Evolutionary conservation across 2,888 invertebrate species (phyloP), one percentile per base, ranked within the genome.

Genomic region (Epinotia bilunana): DNA sequence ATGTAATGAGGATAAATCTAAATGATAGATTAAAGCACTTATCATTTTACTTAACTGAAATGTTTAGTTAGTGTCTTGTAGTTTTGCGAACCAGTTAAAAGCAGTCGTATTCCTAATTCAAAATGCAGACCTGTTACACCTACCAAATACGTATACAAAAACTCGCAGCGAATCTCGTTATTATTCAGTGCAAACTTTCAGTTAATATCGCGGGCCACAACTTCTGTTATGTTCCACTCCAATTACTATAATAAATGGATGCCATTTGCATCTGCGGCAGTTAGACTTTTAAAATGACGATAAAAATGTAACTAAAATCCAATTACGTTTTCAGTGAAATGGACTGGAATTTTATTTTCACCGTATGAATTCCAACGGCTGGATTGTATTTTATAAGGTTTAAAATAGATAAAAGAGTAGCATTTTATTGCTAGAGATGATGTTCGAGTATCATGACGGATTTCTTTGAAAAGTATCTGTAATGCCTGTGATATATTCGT

Each of bases 151-250:
- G 20, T 69, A 49, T 20, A 49, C 53, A 61, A 53, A 33, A 70
- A 53, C 28, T n/a, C 33, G 39, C 58, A 60, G 57, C 49, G 67
- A 73, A 61, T 62, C 39, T 65, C 53, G 65, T 80, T 80, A 81
- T 78, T 74, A 78, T 79, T 78, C 77, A 79, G 72, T 74, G 75
- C 71, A 75, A 75, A 76, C 77, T 76, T 76, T 77, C 77, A 78
- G 78, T 82, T 80, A 82, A 81, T 80, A 80, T 81, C 78, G 79
- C 80, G 81, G 78, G 68, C 79, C 78, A 75, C 82, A 81, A 80
- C 79, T 72, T 73, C 80, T 81, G 77, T 81, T 83, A 81, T 78
- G 81, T 84, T 85, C 83, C 83, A 81, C 79, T 83, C 79, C 82
- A 84, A 82, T 85, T 79, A 83, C 78, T 74, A 70, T 65, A 64